Conservation (phyloP, 2,888 invertebrate species). For the Eulithis testata region DNA sequence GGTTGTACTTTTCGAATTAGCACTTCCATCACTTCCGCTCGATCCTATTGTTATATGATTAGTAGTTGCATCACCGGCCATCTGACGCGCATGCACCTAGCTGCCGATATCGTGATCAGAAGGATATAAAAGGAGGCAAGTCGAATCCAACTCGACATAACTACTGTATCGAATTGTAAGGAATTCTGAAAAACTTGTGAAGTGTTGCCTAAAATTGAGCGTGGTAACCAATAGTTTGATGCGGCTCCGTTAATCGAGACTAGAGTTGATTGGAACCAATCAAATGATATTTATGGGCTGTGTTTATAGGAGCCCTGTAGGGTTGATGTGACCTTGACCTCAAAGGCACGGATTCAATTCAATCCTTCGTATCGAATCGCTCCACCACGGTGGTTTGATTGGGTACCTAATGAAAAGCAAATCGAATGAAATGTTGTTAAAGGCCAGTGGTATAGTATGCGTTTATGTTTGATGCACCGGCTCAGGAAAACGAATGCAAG, state of each 20-base stretch:
- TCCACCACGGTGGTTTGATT: slow-evolving; percentile 72
- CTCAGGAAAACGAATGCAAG: slow-evolving; percentile 12
- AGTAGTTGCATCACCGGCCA: slow-evolving; percentile 48
- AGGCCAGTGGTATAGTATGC: slow-evolving; percentile 50
- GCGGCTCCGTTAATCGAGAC: slow-evolving; percentile 64
- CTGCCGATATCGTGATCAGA: slow-evolving; percentile 34
- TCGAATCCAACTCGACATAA: slow-evolving; percentile 45
- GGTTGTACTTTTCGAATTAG: slow-evolving; percentile 83
- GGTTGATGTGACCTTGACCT: slow-evolving; percentile 46
- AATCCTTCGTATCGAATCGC: slow-evolving; percentile 77
- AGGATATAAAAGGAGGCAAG: slow-evolving; percentile 46
- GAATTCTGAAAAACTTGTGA: slow-evolving; percentile 49
- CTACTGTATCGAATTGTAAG: slow-evolving; percentile 44
- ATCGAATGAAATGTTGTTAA: slow-evolving; percentile 56
- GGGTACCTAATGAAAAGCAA: slow-evolving; percentile 67
- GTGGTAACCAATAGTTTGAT: slow-evolving; percentile 57
- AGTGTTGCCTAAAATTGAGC: slow-evolving; percentile 62
- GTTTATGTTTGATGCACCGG: slow-evolving; percentile 17
- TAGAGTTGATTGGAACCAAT: slow-evolving; percentile 79
- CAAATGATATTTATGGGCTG: slow-evolving; percentile 75
- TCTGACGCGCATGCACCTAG: slow-evolving; percentile 25
- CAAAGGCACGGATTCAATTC: slow-evolving; percentile 55
- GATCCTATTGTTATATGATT: slow-evolving; percentile 72
- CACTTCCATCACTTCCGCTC: slow-evolving; percentile 78
- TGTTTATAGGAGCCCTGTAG: slow-evolving; percentile 58